Percentiles rank a stretch among this genome's conserved stretches.
Evolutionary conservation across 1,140 invertebrate species (phyloP).

Genomic region (Meloidogyne exigua): DNA sequence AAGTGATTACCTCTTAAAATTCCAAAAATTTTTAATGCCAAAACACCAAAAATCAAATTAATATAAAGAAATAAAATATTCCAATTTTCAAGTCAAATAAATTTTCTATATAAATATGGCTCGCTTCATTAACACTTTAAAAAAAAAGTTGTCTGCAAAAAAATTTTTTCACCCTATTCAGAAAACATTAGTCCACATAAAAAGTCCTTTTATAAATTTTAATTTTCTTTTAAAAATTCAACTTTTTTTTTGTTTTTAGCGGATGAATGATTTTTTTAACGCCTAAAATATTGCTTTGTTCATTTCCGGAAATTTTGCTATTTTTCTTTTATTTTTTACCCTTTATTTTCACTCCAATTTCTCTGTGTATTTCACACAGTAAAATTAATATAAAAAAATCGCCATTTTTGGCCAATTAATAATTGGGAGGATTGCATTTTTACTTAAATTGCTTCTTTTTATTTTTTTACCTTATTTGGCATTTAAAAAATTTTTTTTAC

Average conservation of each 20-base stretch:
- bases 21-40: too few species aligned
- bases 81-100: too few species aligned
- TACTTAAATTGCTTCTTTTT: not conserved
- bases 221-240: not conserved
- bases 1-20: too few species aligned
- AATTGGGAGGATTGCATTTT: not conserved
- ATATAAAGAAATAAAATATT: too few species aligned
- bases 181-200: not conserved
- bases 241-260: not conserved
- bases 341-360: not conserved
- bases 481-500: not conserved
- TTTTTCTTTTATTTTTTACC: not conserved
- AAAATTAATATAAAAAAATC: not conserved
- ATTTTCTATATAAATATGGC: too few species aligned
- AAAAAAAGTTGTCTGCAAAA: not conserved
- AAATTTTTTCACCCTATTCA: not conserved
- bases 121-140: not conserved
- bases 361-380: too few species aligned
- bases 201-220: not conserved
- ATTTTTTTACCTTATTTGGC: not conserved
- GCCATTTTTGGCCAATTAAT: constrained; percentile 4
- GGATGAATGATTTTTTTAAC: not conserved
- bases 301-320: not conserved
- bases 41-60: too few species aligned
- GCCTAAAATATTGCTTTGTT: not conserved